Conservation (phyloP, 2,888 invertebrate species). For the Dryococelus australis region DNA sequence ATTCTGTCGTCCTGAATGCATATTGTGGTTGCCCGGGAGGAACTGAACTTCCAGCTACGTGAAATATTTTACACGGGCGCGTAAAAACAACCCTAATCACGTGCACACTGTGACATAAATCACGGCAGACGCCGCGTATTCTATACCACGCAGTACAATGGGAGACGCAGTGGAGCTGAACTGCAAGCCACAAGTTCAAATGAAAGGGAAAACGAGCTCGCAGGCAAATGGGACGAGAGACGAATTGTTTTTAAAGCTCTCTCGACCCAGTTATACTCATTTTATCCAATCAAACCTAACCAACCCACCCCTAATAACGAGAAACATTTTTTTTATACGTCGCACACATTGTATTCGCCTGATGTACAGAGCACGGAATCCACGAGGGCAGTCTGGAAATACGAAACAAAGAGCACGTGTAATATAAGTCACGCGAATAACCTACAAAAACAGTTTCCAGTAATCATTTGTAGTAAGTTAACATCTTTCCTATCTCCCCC, state of each 20-base stretch:
- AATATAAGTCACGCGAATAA: no score
- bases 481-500: no score
- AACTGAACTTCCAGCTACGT: background rate
- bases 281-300: background rate
- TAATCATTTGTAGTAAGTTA: no score
- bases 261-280: background rate
- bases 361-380: background rate
- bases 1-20: background rate
- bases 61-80: background rate
- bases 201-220: no score
- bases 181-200: background rate
- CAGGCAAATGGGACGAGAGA: no score
- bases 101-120: background rate
- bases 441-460: no score
- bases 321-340: background rate
- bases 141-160: background rate
- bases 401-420: no score
- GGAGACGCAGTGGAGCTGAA: background rate
- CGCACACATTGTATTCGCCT: no score
- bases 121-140: background rate
- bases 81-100: background rate
- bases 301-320: background rate
- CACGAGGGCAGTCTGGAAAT: no score
- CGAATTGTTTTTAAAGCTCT: no score
- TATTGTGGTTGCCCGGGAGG: background rate